Base-by-base conservation (phyloP, 2,888 invertebrate genomes). In the Campoplex nolae region DNA sequence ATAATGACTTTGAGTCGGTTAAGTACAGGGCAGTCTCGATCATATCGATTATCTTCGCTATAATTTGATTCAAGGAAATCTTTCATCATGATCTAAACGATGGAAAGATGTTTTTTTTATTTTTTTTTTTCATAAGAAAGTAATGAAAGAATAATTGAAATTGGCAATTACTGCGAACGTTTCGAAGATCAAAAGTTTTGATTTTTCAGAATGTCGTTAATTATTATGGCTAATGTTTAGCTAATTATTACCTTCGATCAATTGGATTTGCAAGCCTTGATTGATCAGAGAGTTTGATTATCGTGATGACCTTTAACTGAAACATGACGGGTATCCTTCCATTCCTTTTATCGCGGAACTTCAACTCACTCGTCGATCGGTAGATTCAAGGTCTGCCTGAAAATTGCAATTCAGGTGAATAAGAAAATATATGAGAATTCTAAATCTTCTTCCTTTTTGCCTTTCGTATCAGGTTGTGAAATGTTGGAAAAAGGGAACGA, bases 401-500 rank as follows among this genome's bases (percentile, higher is more conserved):
- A 76, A 76, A 62, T 45, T 42, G 9, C 67, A 11, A 42, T 58
- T 28, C 1, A 38, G 9, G 6, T 38, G 51, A 71, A 38, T 9
- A 18, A 35, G 54, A 28, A 56, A 2, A 1, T 56, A 1, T 56
- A 23, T 23, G 23, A 23, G 23, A 23, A 23, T 38, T 79, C 62
- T 13, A 35, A 65, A 42, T 23, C 83, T 78, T 68, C 84, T 65
- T 48, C 65, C 7, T 65, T 62, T 45, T 67, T 23, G 70, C 6
- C 62, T n/a, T 32, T 91, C 90, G 18, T 28, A 58, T 23, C 96
- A 98, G 96, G 99, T 99, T 94, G 99, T 99, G 94, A 99, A 99
- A 96, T 99, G 99, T 95, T 99, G 99, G 99, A 99, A 99, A 95
- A 99, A 99, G 95, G 99, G 99, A 95, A 99, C 99, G 92, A 99